Evolutionary conservation across 2,797 vertebrate genomes (phyloP).

Genomic region (Allobates femoralis): DNA sequence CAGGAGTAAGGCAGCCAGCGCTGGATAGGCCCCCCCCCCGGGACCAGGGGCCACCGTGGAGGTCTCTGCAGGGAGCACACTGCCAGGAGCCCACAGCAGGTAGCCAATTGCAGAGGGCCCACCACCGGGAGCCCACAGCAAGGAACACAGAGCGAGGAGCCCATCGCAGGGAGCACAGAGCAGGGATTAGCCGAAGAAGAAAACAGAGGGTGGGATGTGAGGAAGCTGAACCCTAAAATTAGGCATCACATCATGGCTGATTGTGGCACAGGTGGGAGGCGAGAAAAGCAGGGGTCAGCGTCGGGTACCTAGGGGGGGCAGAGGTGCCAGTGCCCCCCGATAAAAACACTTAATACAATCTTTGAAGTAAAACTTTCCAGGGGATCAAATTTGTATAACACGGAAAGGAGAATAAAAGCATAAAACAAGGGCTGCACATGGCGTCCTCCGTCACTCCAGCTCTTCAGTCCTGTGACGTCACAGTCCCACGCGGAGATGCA

Average conservation of each 20-base stretch:
- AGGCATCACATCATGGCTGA: neutral
- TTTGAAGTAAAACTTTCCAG: neutral
- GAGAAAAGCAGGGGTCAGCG: neutral
- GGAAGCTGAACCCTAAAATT: neutral
- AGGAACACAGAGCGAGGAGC: too few relatives aligned
- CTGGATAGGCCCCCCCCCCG: neutral
- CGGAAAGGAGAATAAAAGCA: neutral
- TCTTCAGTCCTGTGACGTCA: conserved; percentile 13
- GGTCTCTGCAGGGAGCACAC: neutral
- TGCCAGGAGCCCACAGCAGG: too few relatives aligned
- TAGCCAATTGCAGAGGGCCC: too few relatives aligned
- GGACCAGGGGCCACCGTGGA: neutral
- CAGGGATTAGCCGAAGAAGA: too few relatives aligned
- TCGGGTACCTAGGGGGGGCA: neutral
- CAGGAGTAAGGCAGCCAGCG: conserved; percentile 25
- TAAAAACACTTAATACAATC: conserved; percentile 14
- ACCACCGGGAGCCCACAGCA: too few relatives aligned
- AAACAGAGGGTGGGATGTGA: too few relatives aligned
- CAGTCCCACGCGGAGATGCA: conserved; percentile 14
- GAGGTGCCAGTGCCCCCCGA: neutral
- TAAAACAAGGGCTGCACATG: neutral
- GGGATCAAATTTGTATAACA: neutral
- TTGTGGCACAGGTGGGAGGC: neutral
- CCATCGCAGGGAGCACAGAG: too few relatives aligned
- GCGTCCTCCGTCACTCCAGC: neutral